Evolutionary conservation across 2,113 vertebrate species (phyloP).

Genomic region (Callospermophilus lateralis): DNA sequence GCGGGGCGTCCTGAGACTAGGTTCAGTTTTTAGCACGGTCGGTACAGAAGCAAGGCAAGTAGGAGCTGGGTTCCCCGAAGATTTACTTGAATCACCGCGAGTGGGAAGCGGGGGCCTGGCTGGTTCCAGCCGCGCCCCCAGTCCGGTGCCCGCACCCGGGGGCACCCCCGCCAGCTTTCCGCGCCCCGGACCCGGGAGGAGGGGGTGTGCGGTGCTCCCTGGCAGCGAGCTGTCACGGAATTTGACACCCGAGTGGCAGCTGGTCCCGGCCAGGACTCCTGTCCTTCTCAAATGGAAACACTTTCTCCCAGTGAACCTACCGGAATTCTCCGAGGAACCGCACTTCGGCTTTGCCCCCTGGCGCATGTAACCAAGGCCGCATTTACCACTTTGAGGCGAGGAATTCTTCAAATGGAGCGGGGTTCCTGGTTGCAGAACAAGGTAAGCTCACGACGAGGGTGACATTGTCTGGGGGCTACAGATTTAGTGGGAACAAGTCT

Average conservation of each 20-base stretch:
- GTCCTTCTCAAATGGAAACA: constrained; percentile 77
- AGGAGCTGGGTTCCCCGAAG: not conserved
- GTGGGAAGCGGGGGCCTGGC: not conserved
- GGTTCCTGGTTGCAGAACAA: constrained; percentile 28
- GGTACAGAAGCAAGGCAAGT: not conserved
- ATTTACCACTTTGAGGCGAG: constrained; percentile 25
- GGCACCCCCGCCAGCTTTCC: not conserved
- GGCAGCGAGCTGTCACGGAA: constrained; percentile 6
- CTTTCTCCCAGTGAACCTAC: constrained; percentile 62
- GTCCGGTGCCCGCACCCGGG: not conserved
- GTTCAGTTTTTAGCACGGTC: not conserved
- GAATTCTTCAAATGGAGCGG: constrained; percentile 48
- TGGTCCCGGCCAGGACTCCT: constrained; percentile 45
- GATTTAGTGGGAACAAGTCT: not conserved
- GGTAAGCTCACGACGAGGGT: constrained; percentile 68
- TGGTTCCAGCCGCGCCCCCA: not conserved
- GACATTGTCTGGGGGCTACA: not conserved
- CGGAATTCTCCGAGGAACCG: constrained; percentile 45
- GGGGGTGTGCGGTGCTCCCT: not conserved
- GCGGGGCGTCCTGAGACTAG: constrained; percentile 22
- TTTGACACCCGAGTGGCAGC: constrained; percentile 42
- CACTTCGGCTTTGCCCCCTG: constrained; percentile 25
- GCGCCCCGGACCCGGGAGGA: not conserved
- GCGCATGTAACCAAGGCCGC: constrained; percentile 69
- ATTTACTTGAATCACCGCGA: not conserved